These are phyloP conservation scores for Polymixis lichenea DNA, from an alignment of 2,888 invertebrate species.

Conservation along the genomic window DNA sequence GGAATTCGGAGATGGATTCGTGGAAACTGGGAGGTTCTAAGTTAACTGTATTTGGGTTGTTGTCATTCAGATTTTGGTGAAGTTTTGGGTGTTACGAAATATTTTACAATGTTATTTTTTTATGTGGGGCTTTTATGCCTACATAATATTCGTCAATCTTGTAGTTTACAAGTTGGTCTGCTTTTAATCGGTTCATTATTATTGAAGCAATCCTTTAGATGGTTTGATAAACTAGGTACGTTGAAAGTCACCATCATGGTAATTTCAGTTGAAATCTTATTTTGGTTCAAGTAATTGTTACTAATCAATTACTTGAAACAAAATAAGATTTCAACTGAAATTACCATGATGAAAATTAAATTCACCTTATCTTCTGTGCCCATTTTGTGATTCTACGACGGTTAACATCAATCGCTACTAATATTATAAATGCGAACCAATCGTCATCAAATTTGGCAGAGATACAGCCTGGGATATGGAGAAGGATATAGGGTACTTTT, in stretches of 20 bases:
- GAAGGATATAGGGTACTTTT: too few relatives aligned
- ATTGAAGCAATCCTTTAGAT: background rate
- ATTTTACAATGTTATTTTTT: background rate
- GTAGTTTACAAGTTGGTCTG: background rate
- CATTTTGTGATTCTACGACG: background rate
- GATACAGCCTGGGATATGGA: too few relatives aligned
- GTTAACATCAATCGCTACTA: background rate
- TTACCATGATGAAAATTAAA: background rate
- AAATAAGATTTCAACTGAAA: background rate
- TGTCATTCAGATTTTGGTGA: slow-evolving; percentile 10
- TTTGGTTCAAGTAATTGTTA: too few relatives aligned
- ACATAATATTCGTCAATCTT: background rate
- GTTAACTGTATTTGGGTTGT: slow-evolving; percentile 34
- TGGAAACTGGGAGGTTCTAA: slow-evolving; percentile 44
- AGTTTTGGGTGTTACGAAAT: slow-evolving; percentile 10
- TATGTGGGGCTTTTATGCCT: background rate
- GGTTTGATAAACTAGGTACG: background rate
- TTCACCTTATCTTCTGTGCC: background rate
- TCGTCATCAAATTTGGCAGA: too few relatives aligned
- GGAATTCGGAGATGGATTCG: slow-evolving; percentile 54
- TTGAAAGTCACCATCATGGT: too few relatives aligned
- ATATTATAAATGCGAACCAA: too few relatives aligned
- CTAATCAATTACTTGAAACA: background rate
- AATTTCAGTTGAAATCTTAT: too few relatives aligned
- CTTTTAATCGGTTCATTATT: background rate